These are phyloP conservation scores for Rhadina sibilatrix DNA, from an alignment of 2,113 vertebrate species.

Conservation along the genomic window DNA sequence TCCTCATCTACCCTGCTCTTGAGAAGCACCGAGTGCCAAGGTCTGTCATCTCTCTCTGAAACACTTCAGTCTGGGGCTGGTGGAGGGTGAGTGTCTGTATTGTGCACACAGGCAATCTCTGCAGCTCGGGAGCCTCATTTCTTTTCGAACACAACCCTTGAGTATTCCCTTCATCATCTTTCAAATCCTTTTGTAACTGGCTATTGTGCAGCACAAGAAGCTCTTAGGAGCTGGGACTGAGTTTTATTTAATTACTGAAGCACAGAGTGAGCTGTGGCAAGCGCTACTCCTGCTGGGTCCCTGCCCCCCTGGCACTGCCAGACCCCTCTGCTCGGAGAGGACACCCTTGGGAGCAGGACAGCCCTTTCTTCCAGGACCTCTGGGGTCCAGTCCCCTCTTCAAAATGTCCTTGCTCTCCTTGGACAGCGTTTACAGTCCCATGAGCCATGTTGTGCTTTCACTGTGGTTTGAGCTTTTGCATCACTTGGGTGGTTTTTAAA, in stretches of 20 bases:
- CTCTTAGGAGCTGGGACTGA: neutral
- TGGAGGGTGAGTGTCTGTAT: neutral
- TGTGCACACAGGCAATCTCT: constrained; percentile 23
- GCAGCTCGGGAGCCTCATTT: neutral
- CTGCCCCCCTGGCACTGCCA: neutral
- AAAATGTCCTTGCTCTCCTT: neutral
- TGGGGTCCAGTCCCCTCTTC: neutral
- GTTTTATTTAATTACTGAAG: neutral
- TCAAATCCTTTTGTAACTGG: constrained; percentile 2
- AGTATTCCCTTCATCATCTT: constrained; percentile 38
- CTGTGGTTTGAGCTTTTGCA: neutral
- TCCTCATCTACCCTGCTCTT: constrained; percentile 9
- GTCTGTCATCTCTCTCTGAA: neutral
- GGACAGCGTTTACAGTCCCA: neutral
- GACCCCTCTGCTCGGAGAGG: neutral
- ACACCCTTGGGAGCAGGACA: neutral
- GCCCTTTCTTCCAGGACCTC: neutral
- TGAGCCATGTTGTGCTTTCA: accelerated
- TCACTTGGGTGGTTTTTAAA: neutral
- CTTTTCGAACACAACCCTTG: neutral
- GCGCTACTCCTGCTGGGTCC: accelerated
- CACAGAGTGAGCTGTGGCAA: accelerated
- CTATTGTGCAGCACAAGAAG: constrained; percentile 32
- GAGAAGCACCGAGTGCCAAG: neutral
- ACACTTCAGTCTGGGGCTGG: neutral